A percentile compares a stretch with the other conserved stretches of the same genome.
Conservation (phyloP, 2,888 invertebrate species). For the Hypolimnas misippus region DNA sequence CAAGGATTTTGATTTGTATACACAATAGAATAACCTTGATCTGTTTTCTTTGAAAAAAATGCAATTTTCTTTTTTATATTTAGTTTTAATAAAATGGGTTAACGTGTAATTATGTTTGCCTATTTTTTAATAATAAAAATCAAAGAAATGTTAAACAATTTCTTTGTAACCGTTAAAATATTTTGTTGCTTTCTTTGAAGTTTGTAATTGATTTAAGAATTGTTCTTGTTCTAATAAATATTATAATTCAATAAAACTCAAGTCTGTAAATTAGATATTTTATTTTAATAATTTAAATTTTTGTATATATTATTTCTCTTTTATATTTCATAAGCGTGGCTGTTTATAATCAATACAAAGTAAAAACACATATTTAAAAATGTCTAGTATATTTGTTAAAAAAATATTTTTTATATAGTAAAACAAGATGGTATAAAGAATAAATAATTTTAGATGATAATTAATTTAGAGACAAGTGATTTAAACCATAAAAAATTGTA, state of each 20-base stretch:
- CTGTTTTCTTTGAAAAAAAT: conserved; percentile 16
- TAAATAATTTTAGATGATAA: too few species aligned
- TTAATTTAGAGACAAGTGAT: too few species aligned
- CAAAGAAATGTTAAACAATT: conserved; percentile 7
- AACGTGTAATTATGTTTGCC: conserved; percentile 17
- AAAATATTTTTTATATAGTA: too few species aligned
- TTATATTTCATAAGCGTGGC: too few species aligned
- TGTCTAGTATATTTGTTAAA: too few species aligned
- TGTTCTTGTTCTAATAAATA: not conserved
- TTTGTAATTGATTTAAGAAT: conserved; percentile 8
- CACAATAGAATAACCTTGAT: conserved; percentile 20
- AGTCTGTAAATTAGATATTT: too few species aligned
- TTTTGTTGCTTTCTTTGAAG: conserved; percentile 22
- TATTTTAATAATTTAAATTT: too few species aligned
- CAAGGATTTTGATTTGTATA: conserved; percentile 13
- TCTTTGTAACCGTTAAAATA: not conserved
- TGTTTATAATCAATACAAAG: too few species aligned
- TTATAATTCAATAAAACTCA: not conserved
- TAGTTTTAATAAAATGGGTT: conserved; percentile 7
- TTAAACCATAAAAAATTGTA: too few species aligned
- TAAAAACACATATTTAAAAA: too few species aligned
- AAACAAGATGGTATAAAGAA: too few species aligned
- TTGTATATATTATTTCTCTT: too few species aligned
- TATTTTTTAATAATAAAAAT: conserved; percentile 9
- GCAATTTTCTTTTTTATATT: conserved; percentile 9